Conservation (phyloP, 1,140 invertebrate genomes). For the Hormaphis cornu region DNA sequence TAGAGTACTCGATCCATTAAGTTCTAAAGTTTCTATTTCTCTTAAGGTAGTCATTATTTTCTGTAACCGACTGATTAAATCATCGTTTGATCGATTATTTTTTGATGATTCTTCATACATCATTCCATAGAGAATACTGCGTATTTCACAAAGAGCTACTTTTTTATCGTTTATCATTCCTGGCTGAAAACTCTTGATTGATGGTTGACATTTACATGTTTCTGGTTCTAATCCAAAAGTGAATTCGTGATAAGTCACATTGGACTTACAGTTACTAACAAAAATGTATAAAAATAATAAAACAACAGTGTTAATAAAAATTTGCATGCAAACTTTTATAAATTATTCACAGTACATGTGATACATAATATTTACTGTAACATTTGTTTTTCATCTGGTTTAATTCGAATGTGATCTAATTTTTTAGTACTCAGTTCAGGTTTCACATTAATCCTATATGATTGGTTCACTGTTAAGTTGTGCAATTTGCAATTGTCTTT, state of each 20-base stretch:
- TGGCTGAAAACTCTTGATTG: not conserved
- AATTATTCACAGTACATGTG: not conserved
- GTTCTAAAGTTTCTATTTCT: not conserved
- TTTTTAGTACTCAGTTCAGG: slow-evolving; percentile 5
- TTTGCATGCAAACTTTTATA: not conserved
- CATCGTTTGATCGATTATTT: not conserved
- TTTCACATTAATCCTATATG: not conserved
- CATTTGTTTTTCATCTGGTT: not conserved
- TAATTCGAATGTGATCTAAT: slow-evolving; percentile 6
- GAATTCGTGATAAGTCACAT: not conserved
- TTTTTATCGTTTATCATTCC: not conserved
- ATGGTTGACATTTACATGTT: slow-evolving; percentile 3
- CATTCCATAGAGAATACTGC: not conserved
- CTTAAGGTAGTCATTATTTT: not conserved
- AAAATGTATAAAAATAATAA: not conserved
- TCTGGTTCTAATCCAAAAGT: not conserved
- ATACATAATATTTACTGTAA: not conserved
- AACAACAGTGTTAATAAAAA: not conserved
- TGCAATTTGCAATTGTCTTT: not conserved
- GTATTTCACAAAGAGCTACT: not conserved
- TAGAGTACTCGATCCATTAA: not conserved
- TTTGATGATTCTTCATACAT: not conserved
- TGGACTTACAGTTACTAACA: not conserved
- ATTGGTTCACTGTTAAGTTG: not conserved
- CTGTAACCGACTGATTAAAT: not conserved